Base-by-base conservation (phyloP, 2,888 invertebrate genomes). In the Allacma fusca region DNA sequence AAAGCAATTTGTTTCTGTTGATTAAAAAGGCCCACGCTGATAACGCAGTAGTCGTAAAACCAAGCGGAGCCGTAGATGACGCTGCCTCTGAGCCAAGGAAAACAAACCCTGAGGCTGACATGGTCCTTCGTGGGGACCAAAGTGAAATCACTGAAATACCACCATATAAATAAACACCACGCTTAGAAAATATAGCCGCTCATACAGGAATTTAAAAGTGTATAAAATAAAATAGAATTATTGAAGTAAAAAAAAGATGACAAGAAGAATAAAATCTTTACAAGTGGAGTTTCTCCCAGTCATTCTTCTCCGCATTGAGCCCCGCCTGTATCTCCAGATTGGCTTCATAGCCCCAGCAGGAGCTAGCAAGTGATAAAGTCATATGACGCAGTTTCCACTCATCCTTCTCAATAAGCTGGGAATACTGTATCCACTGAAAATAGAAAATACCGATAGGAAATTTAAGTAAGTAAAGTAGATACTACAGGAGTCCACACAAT, bases 61-160 rank as follows among this genome's bases (percentile, higher is more conserved):
- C 67, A 67, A 67, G 67, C 29, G 1, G 67, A 67, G 29, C 67
- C 67, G 29, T 67, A 67, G 29, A 67, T 67, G 26, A 67, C 29
- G n/a, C 29, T 67, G 5, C 67, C 67, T 21, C 29, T 28, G 12
- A 67, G 67, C 67, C 67, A 67, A 24, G 67, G 67, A 29, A 67
- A 67, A 28, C 67, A 67, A 28, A 67, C 34, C 9, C 67, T 26
- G 4, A 67, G 13, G 2, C 26, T 29, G 28, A 67, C 5, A 29
- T 24, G 26, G 16, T 67, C 29, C 19, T 28, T 28, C 1, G 28
- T 19, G 1, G 67, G 67, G n/a, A 29, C 28, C 28, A 67, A 26
- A 29, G 28, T 19, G 19, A 67, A 67, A 67, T 67, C 67, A 16
- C 67, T 67, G 21, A n/a, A n/a, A n/a, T n/a, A n/a, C n/a, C n/a